These are phyloP conservation scores for Strigamia transsilvanica DNA, from an alignment of 2,888 invertebrate genomes.

Conservation along the genomic window DNA sequence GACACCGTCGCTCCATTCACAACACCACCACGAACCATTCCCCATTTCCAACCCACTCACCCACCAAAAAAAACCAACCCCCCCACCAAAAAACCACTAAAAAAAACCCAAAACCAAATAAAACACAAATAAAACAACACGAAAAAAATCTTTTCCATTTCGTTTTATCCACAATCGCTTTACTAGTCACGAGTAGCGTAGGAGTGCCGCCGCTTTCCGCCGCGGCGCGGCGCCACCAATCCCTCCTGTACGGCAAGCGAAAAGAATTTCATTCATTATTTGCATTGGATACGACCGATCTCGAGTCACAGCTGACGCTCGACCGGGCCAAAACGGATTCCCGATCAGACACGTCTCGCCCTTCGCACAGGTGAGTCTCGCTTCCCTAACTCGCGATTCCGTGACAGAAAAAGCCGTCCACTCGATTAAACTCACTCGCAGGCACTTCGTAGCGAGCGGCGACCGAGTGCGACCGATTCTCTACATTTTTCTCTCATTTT, in stretches of 20 bases:
- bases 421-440: not conserved
- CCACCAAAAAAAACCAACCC: not conserved
- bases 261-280: constrained; percentile 29
- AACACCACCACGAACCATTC: not conserved
- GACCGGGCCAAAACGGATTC: constrained; percentile 30
- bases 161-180: no score
- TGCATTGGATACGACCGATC: constrained; percentile 30
- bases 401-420: not conserved
- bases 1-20: not conserved
- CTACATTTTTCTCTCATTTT: not conserved
- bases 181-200: not conserved
- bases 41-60: not conserved
- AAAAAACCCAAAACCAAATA: not conserved
- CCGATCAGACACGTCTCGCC: constrained; percentile 30
- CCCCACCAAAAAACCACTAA: no score
- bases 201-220: not conserved
- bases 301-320: constrained; percentile 25
- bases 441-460: not conserved
- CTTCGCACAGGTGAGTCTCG: constrained; percentile 10
- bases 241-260: not conserved
- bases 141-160: no score
- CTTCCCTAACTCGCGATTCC: not conserved
- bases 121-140: not conserved
- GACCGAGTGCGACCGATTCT: not conserved
- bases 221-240: not conserved